A percentile compares a stretch with the other conserved stretches of the same genome.
These are phyloP conservation scores for Halictus rubicundus DNA, from an alignment of 1,140 invertebrate species.

Conservation along the genomic window DNA sequence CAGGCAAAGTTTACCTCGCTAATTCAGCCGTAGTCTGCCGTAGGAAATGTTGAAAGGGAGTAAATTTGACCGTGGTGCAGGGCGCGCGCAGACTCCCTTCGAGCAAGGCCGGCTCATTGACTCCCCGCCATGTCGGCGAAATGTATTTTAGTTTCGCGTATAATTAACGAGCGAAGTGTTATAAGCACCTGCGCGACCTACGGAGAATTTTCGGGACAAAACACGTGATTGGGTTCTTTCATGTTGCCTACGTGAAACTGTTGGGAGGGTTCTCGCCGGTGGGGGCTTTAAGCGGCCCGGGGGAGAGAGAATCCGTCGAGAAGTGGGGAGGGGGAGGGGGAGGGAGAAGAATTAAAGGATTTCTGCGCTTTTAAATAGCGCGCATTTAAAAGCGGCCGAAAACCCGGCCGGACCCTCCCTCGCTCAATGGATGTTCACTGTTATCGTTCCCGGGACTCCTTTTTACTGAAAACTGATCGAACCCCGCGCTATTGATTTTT, in stretches of 20 bases:
- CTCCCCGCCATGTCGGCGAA: constrained; percentile 35
- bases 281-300: constrained; percentile 6
- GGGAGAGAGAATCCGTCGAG: no score
- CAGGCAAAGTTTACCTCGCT: constrained; percentile 57
- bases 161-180: constrained; percentile 49
- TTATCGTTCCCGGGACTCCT: constrained; percentile 14
- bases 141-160: constrained; percentile 43
- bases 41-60: constrained; percentile 48
- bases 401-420: not conserved
- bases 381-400: constrained; percentile 30
- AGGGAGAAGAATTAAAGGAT: constrained; percentile 39
- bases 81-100: not conserved
- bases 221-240: constrained; percentile 40
- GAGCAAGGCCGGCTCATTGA: constrained; percentile 32
- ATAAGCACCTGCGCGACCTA: constrained; percentile 27
- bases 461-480: constrained; percentile 16
- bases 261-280: no score
- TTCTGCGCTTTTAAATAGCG: constrained; percentile 40
- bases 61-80: constrained; percentile 48
- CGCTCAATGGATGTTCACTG: constrained; percentile 33
- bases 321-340: no score
- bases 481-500: no score
- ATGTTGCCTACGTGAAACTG: not conserved
- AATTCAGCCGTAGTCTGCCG: constrained; percentile 47
- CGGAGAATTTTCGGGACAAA: constrained; percentile 34